These are phyloP conservation scores for Epicauta chinensis DNA, from an alignment of 1,140 invertebrate species.

Conservation along the genomic window DNA sequence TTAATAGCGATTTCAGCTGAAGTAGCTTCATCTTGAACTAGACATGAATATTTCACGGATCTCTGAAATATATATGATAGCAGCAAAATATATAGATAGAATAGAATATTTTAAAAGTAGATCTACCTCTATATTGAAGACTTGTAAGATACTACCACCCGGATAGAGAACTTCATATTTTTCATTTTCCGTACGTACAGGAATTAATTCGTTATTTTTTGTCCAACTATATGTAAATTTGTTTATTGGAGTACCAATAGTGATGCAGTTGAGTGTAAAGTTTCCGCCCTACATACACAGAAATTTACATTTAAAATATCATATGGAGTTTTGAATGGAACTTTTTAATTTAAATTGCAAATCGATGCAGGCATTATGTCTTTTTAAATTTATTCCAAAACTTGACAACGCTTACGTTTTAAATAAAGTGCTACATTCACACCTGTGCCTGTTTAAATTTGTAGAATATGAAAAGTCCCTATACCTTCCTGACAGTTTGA, in stretches of 20 bases:
- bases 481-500: slow-evolving; percentile 63
- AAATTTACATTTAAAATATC: too few relatives aligned
- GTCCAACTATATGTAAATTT: slow-evolving; percentile 75
- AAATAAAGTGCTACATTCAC: too few relatives aligned
- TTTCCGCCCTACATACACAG: slow-evolving; percentile 59
- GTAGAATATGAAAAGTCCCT: too few relatives aligned
- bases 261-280: slow-evolving; percentile 59
- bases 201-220: slow-evolving; percentile 63
- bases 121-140: slow-evolving; percentile 68
- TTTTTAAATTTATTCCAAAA: too few relatives aligned
- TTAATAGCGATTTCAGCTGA: slow-evolving; percentile 52
- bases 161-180: slow-evolving; percentile 76
- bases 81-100: too few relatives aligned
- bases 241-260: slow-evolving; percentile 49
- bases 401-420: too few relatives aligned
- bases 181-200: slow-evolving; percentile 59
- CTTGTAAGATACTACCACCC: slow-evolving; percentile 68
- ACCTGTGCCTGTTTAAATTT: too few relatives aligned
- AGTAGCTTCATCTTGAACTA: slow-evolving; percentile 49
- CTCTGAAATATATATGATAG: slow-evolving; percentile 46
- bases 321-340: too few relatives aligned
- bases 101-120: too few relatives aligned
- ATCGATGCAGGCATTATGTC: too few relatives aligned
- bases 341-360: too few relatives aligned
- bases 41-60: slow-evolving; percentile 56